Base-by-base conservation (phyloP, 2,888 invertebrate species). In the Drosophila mercatorum region DNA sequence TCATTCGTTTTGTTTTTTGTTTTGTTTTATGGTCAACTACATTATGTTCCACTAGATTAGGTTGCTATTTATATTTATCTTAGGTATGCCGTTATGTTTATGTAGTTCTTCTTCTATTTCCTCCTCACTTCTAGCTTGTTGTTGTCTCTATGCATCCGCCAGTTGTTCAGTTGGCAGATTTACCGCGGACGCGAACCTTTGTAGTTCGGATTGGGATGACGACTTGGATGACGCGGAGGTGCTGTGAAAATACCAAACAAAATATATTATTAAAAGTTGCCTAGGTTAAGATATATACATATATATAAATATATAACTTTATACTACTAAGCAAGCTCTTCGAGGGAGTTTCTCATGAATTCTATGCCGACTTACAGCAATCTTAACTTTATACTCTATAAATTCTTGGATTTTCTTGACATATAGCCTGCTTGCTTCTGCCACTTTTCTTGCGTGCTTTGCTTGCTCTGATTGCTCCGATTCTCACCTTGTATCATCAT, bases 141-240 rank as follows among this genome's bases (percentile, higher is more conserved):
- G 22, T 67, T 58, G 11, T 51, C 34, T 34, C 34, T 76, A 78
- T 57, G 78, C 57, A 51, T 61, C 72, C 63, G 56, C 55, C 60
- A 44, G 55, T 55, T 64, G 58, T 41, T 51, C 44, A 36, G 52
- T n/a, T 49, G 47, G 46, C 49, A 28, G 43, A 56, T 76, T 87
- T 87, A 86, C 77, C 92, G 91, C 72, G 92, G 92, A 78, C 93
- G 91, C 75, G 91, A 90, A 57, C 92, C 92, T 68, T 93, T 92
- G 78, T 92, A 93, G 81, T 92, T 93, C 67, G 92, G 92, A 90
- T 93, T 93, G 47, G 92, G 92, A 89, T 93, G 93, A 76, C 93
- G 91, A 65, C 92, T 92, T 72, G 91, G 92, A 88, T 92, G 92
- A 71, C 93, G 92, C 77, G 92, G 92, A 76, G 91, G 88, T 77